Evolutionary conservation across 2,113 vertebrate genomes (phyloP).

Genomic region (Anser cygnoides): DNA sequence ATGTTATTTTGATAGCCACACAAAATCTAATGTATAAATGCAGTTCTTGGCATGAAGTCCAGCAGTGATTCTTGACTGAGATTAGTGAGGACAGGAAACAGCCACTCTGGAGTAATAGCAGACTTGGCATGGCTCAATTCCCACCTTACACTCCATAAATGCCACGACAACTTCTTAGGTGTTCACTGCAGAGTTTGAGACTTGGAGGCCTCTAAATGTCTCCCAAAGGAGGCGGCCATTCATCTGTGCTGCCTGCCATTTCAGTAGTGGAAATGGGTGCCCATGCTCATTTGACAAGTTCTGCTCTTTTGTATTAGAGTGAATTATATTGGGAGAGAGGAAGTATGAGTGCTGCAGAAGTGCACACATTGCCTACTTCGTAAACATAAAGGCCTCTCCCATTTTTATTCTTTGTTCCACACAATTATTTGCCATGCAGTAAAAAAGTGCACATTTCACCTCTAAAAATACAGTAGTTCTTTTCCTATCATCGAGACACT

Average conservation of each 20-base stretch:
- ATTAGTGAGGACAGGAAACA: neutral
- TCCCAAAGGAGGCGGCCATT: neutral
- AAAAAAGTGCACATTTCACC: neutral
- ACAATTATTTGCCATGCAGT: neutral
- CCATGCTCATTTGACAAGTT: neutral
- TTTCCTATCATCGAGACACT: neutral
- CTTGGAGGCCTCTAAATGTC: neutral
- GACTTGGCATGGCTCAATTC: neutral
- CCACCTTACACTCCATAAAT: neutral
- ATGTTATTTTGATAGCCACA: neutral
- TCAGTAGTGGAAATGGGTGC: neutral
- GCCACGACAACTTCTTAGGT: neutral
- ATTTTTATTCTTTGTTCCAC: neutral
- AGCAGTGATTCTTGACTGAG: neutral
- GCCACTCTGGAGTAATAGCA: neutral
- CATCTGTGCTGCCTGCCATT: neutral
- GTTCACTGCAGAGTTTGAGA: neutral
- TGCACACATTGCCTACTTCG: fast-evolving
- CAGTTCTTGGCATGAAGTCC: neutral
- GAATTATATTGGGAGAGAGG: neutral
- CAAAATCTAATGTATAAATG: slow-evolving; percentile 2
- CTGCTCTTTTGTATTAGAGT: neutral
- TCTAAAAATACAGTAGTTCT: neutral
- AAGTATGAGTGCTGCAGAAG: neutral
- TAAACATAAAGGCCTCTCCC: neutral